Base-by-base conservation (phyloP, 2,797 vertebrate species). In the Pelochelys cantorii region DNA sequence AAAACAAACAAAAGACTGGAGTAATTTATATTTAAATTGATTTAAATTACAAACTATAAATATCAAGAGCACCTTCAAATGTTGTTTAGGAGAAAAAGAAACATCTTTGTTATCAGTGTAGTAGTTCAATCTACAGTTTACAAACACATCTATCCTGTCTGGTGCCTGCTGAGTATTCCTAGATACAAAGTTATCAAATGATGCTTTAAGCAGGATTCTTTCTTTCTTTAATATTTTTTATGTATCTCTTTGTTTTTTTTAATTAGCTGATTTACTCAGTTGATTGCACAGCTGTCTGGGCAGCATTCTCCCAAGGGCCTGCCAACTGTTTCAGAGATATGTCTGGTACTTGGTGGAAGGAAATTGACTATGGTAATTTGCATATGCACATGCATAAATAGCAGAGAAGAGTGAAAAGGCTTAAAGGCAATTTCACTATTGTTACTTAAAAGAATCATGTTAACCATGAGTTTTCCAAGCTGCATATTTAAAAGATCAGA, bases 261-360 rank as follows among this genome's bases (percentile, higher is more conserved):
- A 97, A 97, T 97, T 97, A 98, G 94, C 95, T 96, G 96, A 97
- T 97, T 97, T 97, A 97, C 92, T 97, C 96, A 97, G 94, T 94
- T 97, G 96, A 97, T 97, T 96, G 95, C 92, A 96, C 92, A 95
- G 96, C 96, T 96, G 93, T 96, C 92, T 92, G 94, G 95, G 95
- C 95, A 95, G 93, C 91, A 94, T 91, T 80, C 95, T 95, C 93
- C 85, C 12, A 89, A 53, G 95, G 90, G 93, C 65, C 91, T 96
- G 86, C 96, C 93, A 95, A 95, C 90, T 97, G 91, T 96, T 97
- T 97, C 97, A 96, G 88, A 95, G 96, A 94, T 88, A 90, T 57
- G 60, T 87, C 53, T 78, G 71, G 22, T 89, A 96, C 85, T 85
- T 93, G 80, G 85, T 83, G 88, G 88, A 83, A 86, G 94, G 91